These are phyloP conservation scores for Echinometra lucunter DNA, from an alignment of 53 echinoderm and acorn worm species.

Conservation along the genomic window DNA sequence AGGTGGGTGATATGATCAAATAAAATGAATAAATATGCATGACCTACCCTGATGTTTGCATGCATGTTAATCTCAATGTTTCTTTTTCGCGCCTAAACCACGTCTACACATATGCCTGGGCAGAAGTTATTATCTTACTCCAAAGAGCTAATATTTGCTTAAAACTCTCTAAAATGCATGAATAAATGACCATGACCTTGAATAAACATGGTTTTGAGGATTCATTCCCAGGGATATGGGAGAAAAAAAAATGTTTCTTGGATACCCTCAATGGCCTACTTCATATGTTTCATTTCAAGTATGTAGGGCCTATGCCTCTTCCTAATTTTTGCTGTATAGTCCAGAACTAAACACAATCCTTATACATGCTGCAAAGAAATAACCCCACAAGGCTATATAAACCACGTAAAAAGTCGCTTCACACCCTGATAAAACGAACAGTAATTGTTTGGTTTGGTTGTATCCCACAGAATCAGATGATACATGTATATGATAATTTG, in stretches of 20 bases:
- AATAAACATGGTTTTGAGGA: not conserved
- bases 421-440: too few species aligned
- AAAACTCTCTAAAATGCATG: not conserved
- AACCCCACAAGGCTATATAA: too few species aligned
- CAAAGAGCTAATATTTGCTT: conserved; percentile 2
- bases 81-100: not conserved
- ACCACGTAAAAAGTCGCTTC: too few species aligned
- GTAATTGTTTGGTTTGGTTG: too few species aligned
- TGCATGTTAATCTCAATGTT: conserved; percentile 40
- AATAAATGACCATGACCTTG: not conserved
- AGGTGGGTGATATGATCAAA: not conserved
- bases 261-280: not conserved
- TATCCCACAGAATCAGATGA: too few species aligned
- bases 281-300: not conserved
- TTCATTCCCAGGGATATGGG: not conserved
- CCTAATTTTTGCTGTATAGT: not conserved
- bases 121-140: not conserved
- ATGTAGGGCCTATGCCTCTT: not conserved
- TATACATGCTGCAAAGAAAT: too few species aligned
- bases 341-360: too few species aligned
- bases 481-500: not conserved
- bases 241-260: not conserved
- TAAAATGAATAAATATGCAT: not conserved
- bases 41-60: conserved; percentile 7
- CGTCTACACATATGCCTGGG: not conserved